Percentiles rank a stretch among this genome's conserved stretches.
phyloP scores from a whole-genome alignment of 2,113 vertebrate species.

The Bos indicus region DNA sequence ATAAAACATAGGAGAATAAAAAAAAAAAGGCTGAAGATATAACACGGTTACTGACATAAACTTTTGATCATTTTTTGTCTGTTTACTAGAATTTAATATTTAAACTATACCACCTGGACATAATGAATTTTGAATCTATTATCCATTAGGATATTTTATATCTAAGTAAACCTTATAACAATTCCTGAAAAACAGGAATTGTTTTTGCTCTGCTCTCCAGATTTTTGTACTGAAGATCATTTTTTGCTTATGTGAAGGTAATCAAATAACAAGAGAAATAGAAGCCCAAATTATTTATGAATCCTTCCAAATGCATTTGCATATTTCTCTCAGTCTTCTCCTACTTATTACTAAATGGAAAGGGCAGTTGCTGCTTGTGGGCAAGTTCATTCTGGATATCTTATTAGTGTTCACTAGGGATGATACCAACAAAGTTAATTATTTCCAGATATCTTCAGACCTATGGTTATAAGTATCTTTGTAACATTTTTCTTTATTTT shows the following conservation, averaged over 20 bases:
- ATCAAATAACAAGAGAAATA: background rate
- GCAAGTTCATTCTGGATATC: background rate
- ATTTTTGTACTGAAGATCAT: background rate
- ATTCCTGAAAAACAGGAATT: background rate
- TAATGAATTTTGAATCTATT: background rate
- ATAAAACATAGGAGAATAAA: background rate
- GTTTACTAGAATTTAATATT: background rate
- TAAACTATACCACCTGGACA: background rate
- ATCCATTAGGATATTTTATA: background rate
- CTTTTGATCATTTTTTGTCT: background rate
- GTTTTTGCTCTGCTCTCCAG: background rate
- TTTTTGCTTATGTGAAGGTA: background rate
- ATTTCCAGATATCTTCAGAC: background rate
- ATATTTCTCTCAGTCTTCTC: background rate
- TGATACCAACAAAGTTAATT: background rate
- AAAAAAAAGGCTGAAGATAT: background rate
- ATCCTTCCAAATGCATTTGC: background rate
- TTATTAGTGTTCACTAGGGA: background rate
- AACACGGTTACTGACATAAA: background rate
- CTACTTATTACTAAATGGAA: background rate
- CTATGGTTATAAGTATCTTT: background rate
- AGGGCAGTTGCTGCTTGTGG: background rate
- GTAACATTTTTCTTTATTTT: background rate
- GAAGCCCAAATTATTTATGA: background rate
- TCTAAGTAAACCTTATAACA: background rate